These are phyloP conservation scores for Cichladusa arquata DNA, from an alignment of 2,113 vertebrate genomes.

Conservation along the genomic window DNA sequence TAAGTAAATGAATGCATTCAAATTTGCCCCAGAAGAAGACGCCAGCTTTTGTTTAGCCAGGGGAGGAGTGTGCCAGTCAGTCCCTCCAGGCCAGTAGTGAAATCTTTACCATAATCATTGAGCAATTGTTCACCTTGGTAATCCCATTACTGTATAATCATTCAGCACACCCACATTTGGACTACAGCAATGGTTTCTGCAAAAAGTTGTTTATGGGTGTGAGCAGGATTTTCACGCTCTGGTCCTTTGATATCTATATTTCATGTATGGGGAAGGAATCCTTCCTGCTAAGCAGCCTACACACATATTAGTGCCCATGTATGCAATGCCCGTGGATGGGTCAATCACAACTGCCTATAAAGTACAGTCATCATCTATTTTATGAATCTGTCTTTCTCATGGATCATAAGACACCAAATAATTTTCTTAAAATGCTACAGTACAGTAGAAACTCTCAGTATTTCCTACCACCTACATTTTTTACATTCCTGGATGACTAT, in stretches of 20 bases:
- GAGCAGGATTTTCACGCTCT: background rate
- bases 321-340: background rate
- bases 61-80: background rate
- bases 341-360: background rate
- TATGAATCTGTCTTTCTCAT: background rate
- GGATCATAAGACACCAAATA: background rate
- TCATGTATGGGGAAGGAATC: background rate
- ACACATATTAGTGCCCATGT: background rate
- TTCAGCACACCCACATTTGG: background rate
- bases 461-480: background rate
- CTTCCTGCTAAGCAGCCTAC: background rate
- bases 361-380: background rate
- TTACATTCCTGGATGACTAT: background rate
- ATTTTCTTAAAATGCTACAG: background rate
- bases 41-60: constrained; percentile 18
- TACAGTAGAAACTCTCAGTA: background rate
- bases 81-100: background rate
- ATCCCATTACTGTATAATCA: constrained; percentile 27
- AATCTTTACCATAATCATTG: background rate
- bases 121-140: constrained; percentile 43
- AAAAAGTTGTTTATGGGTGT: background rate
- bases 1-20: constrained; percentile 8
- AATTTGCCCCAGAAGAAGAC: background rate
- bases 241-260: constrained; percentile 19
- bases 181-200: background rate